Percentiles rank a stretch among this genome's conserved stretches.
phyloP scores from a whole-genome alignment of 2,113 vertebrate species.

The Coregonus clupeaformis region DNA sequence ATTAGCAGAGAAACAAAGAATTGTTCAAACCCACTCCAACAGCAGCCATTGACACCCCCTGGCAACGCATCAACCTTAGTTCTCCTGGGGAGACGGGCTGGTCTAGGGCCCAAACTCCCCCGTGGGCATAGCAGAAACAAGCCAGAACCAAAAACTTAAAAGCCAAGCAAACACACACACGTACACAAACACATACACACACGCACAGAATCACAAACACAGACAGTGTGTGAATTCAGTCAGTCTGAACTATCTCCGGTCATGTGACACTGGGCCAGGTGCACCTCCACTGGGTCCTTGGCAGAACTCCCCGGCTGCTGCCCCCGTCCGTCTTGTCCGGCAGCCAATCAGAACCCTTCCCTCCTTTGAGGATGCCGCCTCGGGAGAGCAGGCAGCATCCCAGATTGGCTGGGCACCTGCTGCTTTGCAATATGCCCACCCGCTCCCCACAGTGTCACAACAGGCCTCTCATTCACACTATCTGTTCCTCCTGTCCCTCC shows the following conservation, averaged over 20 bases:
- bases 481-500: background rate
- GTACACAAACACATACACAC: background rate
- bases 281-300: slow-evolving; percentile 58
- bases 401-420: slow-evolving; percentile 67
- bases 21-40: slow-evolving; percentile 15
- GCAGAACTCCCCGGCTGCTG: slow-evolving; percentile 41
- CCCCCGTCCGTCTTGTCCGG: slow-evolving; percentile 56
- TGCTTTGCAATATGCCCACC: slow-evolving; percentile 76
- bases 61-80: slow-evolving; percentile 42
- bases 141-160: slow-evolving; percentile 60
- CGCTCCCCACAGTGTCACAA: slow-evolving; percentile 62
- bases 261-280: slow-evolving; percentile 68
- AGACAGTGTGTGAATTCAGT: slow-evolving; percentile 13
- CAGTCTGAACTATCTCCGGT: slow-evolving; percentile 66
- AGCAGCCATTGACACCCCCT: slow-evolving; percentile 37
- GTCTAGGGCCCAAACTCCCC: slow-evolving; percentile 41
- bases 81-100: slow-evolving; percentile 45
- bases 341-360: slow-evolving; percentile 59
- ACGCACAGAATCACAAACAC: background rate
- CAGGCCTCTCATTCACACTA: slow-evolving; percentile 67
- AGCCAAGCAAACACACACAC: slow-evolving; percentile 47
- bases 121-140: slow-evolving; percentile 47
- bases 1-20: slow-evolving; percentile 51
- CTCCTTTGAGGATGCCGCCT: slow-evolving; percentile 46
- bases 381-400: slow-evolving; percentile 51